phyloP scores from a whole-genome alignment of 92 coral and sea anemone species.

The Palythoa heliodiscus region DNA sequence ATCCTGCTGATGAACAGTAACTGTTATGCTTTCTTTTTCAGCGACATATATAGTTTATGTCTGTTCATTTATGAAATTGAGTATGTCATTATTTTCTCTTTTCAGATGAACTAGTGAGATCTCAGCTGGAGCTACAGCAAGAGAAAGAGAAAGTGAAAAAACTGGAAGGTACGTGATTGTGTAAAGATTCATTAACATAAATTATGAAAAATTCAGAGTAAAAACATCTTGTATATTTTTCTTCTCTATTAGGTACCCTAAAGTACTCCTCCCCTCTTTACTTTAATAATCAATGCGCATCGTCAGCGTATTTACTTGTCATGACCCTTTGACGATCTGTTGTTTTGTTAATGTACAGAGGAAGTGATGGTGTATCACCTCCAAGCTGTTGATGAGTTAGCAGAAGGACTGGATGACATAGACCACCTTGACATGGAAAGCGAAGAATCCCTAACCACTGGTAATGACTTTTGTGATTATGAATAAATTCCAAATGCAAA shows the following conservation, averaged over 20 bases:
- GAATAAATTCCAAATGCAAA: too few relatives aligned
- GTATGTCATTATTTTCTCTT: too few relatives aligned
- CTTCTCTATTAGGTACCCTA: neutral
- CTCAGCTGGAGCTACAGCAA: constrained; percentile 47
- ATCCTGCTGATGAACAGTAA: too few relatives aligned
- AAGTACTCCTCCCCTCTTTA: neutral
- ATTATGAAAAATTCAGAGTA: too few relatives aligned
- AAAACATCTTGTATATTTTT: too few relatives aligned
- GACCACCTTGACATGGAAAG: constrained; percentile 47
- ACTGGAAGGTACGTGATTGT: constrained; percentile 73
- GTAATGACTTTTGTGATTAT: neutral
- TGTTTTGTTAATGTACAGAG: constrained; percentile 52
- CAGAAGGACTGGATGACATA: constrained; percentile 65
- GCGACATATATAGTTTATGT: too few relatives aligned
- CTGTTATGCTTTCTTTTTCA: too few relatives aligned
- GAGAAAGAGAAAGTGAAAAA: constrained; percentile 58
- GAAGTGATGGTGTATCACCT: constrained; percentile 93
- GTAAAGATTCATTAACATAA: neutral
- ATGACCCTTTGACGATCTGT: neutral
- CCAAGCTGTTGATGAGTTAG: constrained; percentile 83
- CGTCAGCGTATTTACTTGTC: neutral
- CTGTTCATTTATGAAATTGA: too few relatives aligned
- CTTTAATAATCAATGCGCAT: neutral
- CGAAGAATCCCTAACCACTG: constrained; percentile 5
- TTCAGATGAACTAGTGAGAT: constrained; percentile 48